phyloP scores from a whole-genome alignment of 2,888 invertebrate species.

The Andrena camellia region DNA sequence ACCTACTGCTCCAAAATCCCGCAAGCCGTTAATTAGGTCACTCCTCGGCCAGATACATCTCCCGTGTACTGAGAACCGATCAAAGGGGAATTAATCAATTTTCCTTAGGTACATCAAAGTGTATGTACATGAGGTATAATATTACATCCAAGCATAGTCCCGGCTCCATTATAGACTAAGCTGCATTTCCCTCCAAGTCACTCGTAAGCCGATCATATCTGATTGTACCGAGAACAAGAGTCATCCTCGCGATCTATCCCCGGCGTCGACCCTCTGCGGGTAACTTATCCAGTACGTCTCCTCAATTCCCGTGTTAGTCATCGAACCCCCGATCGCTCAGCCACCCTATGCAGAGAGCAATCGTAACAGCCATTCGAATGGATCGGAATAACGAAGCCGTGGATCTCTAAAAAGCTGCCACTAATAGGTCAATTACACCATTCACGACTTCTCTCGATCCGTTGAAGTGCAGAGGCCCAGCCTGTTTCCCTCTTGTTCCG shows the following conservation, averaged over 20 bases:
- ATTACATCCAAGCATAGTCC: too few relatives aligned
- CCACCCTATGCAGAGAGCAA: neutral
- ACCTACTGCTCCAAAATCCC: too few relatives aligned
- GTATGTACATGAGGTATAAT: too few relatives aligned
- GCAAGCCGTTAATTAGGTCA: too few relatives aligned
- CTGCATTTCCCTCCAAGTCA: too few relatives aligned
- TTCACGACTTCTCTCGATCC: slow-evolving; percentile 43
- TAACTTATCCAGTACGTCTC: slow-evolving; percentile 1
- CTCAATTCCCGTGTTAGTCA: slow-evolving; percentile 27
- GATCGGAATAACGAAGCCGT: slow-evolving; percentile 53
- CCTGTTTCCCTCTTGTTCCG: slow-evolving; percentile 25
- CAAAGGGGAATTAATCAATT: too few relatives aligned
- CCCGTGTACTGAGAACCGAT: too few relatives aligned
- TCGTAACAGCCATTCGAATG: slow-evolving; percentile 21
- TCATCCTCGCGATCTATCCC: slow-evolving; percentile 7
- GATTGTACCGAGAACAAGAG: slow-evolving; percentile 1
- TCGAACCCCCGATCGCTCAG: slow-evolving; percentile 11
- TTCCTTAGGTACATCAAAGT: too few relatives aligned
- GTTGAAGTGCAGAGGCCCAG: slow-evolving; percentile 16
- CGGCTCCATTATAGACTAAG: too few relatives aligned
- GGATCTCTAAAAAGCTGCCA: slow-evolving; percentile 44
- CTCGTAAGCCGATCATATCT: neutral
- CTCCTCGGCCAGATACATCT: too few relatives aligned
- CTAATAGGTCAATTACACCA: slow-evolving; percentile 57
- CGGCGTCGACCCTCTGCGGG: neutral